Evolutionary conservation across 2,797 vertebrate species (phyloP), one percentile per base, ranked within the genome.

Genomic region (Otolemur crassicaudatus): DNA sequence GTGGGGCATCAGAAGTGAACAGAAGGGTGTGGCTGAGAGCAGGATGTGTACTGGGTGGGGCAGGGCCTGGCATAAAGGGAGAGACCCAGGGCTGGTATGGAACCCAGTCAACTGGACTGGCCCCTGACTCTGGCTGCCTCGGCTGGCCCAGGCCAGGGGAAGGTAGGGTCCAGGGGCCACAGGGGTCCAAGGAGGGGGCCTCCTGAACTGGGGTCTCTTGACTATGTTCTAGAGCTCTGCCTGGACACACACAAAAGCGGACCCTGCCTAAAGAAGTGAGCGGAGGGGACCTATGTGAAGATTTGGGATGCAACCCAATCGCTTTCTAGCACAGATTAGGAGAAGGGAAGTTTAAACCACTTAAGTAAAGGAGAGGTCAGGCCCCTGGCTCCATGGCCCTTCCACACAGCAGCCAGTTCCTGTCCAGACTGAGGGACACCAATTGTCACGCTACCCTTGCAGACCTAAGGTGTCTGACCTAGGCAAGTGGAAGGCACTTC

Each of bases 391-490:
- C 86, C 23, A 7, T 0, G 2, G 29, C 22, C 25, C 20, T 60
- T 31, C 4, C 31, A 31, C 0, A 19, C 25, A 10, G 34, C 34
- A 23, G 37, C 49, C 34, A 23, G 37, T 5, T 19, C 49, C 65
- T 14, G 11, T 17, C 70, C 43, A 56, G 80, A 22, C 37, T 22
- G 7, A 88, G 49, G 31, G 40, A 72, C 16, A 76, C 40, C 5
- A 14, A 34, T 5, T 25, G 13, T 27, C 27, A 31, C 12, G 20
- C 16, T 10, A 11, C 8, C 49, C 69, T 31, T 13, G 0, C 0
- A 16, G 27, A 46, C 31, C 67, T 12, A 37, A 89, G 53, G 7
- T 20, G 23, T 22, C 61, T 46, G 25, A 63, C 58, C 25, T 27
- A 60, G 27, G 81, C 53, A 43, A 8, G 43, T n/a, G 27, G 16